phyloP scores from a whole-genome alignment of 2,888 invertebrate species.

The Thyatira batis region DNA sequence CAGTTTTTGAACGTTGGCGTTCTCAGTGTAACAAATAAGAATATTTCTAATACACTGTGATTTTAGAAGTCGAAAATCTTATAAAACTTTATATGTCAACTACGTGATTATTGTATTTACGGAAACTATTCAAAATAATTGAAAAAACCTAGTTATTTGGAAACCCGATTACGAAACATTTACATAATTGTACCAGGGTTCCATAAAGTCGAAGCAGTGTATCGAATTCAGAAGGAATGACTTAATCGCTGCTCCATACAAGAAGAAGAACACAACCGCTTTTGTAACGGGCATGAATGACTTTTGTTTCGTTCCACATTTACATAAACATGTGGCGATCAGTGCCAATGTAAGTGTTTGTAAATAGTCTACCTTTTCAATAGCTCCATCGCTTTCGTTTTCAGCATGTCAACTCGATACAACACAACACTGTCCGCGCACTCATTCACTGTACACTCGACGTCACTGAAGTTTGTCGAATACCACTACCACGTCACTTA shows the following conservation, averaged over 20 bases:
- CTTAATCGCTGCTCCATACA: neutral
- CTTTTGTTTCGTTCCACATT: neutral
- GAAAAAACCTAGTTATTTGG: neutral
- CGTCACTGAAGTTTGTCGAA: conserved; percentile 19
- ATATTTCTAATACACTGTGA: neutral
- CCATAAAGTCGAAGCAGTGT: neutral
- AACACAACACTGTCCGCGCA: neutral
- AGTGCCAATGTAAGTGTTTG: neutral
- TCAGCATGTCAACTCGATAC: conserved; percentile 54
- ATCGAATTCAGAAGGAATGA: neutral
- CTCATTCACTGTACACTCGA: conserved; percentile 10
- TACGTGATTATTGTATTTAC: neutral
- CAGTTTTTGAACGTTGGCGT: neutral
- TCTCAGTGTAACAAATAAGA: no score
- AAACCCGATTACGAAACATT: neutral
- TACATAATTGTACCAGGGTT: neutral
- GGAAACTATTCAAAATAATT: neutral
- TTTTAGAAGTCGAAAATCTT: no score
- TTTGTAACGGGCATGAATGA: neutral
- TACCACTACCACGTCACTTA: neutral
- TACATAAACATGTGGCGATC: neutral
- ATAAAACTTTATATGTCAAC: no score
- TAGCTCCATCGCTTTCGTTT: conserved; percentile 52
- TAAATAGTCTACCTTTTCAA: conserved; percentile 44
- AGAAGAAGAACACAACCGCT: neutral